Base-by-base conservation (phyloP, 2,797 vertebrate genomes). In the Prionace glauca region DNA sequence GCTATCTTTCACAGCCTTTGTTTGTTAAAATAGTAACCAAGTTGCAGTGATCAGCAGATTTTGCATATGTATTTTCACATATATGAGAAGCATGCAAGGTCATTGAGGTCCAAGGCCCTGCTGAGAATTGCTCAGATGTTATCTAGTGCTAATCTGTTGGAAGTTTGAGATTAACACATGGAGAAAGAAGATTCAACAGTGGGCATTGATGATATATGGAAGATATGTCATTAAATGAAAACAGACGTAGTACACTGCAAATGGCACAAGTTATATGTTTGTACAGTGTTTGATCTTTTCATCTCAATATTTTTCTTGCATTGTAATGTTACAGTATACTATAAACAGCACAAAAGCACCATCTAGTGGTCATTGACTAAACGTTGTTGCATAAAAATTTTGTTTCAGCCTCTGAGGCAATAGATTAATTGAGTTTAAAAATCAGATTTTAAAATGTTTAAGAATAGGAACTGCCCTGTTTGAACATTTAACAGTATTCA, bases 301-400 rank as follows among this genome's bases (percentile, higher is more conserved):
- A 36, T 67, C 69, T 92, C 14, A 74, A n/a, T 36, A 7, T 18
- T 91, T 95, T 94, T 77, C 93, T 60, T 77, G 29, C 45, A 74
- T 95, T 95, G 8, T 87, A n/a, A 18, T 65, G 88, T 91, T 65
- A n/a, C 29, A 91, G 62, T 91, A 62, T 60, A 14, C 11, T 91
- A 60, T 94, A 95, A 95, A 72, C 29, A 32, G 93, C 12, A 77
- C 71, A 72, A 50, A n/a, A 50, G 9, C 93, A 72, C 93, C 93
- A 95, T 60, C 93, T 95, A 77, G 71, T 95, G 93, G 93, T 22
- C 45, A 77, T 50, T 77, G 12, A 95, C 50, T 95, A 7, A 12
- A n/a, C 14, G 32, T 29, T 77, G 77, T 56, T 56, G 5, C 50
- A 56, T 56, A 56, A 56, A 90, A 36, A 69, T 22, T 92, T 92